Evolutionary conservation across 1,140 invertebrate genomes (phyloP), one percentile per base, ranked within the genome.

Genomic region (Drosophila yakuba): DNA sequence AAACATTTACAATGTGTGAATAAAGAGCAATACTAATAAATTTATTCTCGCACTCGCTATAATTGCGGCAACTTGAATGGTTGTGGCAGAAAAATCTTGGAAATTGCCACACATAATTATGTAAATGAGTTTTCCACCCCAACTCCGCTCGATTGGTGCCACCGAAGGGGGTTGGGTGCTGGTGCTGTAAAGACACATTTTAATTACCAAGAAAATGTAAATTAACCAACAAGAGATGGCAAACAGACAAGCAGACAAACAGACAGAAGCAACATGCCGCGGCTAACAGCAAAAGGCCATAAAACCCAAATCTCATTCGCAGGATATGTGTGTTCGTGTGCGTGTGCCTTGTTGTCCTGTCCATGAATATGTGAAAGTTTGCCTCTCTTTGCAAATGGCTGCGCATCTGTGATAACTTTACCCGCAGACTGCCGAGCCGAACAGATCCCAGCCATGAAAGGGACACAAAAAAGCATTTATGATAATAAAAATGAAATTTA

Each of bases 41-140:
- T 80, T 67, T 84, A 84, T 56, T 55, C 48, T 72, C 51, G 64
- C 50, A 66, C 36, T 54, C 62, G 20, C 38, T 61, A 61, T 73
- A 58, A 59, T 60, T 60, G 71, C 43, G 58, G 3, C 64, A 44
- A 44, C 28, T 60, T 44, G 55, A 60, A 63, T 63, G 51, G 54
- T 64, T 59, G 67, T 63, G 77, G 63, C 45, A 43, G 66, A 72
- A 48, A 86, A 88, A 86, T 86, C 82, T 88, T 86, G 62, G 80
- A 88, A 79, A 88, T 79, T 83, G 83, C 75, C 83, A 88, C 83
- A 86, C 83, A 86, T 88, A 86, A 86, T 86, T 88, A 86, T 86
- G 79, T 83, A 79, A 86, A 86, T 86, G 83, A 83, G 59, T 88
- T 78, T 73, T 54, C 23, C 47, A 50, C 57, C 47, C 36, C 35